Evolutionary conservation across 2,888 invertebrate species (phyloP).

Genomic region (Apoda limacodes): DNA sequence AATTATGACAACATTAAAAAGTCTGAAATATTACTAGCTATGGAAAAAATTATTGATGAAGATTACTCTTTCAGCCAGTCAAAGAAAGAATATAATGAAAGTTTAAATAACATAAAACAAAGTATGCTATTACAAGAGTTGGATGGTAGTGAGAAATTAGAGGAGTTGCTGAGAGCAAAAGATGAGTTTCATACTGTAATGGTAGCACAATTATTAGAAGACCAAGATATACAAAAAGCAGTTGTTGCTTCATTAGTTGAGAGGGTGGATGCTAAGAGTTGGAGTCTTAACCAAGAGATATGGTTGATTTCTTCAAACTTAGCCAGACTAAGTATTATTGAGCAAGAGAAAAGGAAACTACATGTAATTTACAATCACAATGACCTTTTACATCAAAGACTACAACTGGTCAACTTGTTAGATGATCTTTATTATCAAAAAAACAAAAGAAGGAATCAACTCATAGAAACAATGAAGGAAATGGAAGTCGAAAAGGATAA

Average conservation of each 20-base stretch:
- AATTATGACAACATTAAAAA: conserved; percentile 72
- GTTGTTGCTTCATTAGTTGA: conserved; percentile 79
- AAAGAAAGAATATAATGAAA: conserved; percentile 73
- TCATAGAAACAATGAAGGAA: conserved; percentile 75
- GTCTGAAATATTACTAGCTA: conserved; percentile 76
- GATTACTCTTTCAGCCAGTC: conserved; percentile 72
- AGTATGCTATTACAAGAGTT: conserved; percentile 69
- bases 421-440: conserved; percentile 78
- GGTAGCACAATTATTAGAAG: conserved; percentile 72
- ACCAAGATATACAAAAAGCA: conserved; percentile 78
- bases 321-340: conserved; percentile 77
- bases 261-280: conserved; percentile 79
- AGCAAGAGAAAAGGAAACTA: conserved; percentile 77
- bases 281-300: conserved; percentile 82
- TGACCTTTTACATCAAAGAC: conserved; percentile 76
- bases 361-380: conserved; percentile 76
- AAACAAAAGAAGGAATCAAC: conserved; percentile 72
- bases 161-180: conserved; percentile 71
- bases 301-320: conserved; percentile 78
- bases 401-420: conserved; percentile 74
- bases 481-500: conserved; percentile 73
- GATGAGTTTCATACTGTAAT: conserved; percentile 72
- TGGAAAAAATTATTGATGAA: conserved; percentile 77
- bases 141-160: conserved; percentile 70
- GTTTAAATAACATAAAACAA: conserved; percentile 74